Base-by-base conservation (phyloP, 2,797 vertebrate genomes). In the Taeniopygia guttata region DNA sequence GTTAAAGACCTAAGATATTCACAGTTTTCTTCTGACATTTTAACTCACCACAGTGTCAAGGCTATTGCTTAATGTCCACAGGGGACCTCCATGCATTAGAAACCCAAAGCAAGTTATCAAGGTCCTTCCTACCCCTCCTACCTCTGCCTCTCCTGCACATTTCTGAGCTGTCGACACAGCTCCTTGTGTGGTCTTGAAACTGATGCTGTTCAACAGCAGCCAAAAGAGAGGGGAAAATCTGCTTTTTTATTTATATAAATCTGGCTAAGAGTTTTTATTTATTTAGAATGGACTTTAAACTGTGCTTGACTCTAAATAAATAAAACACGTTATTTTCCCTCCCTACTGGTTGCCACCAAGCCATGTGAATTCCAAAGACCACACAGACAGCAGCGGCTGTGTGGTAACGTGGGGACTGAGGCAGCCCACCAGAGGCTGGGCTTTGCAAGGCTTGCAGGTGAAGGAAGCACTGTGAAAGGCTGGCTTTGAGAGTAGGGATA, bases 221-320 rank as follows among this genome's bases (percentile, higher is more conserved):
- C 94, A 74, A 90, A 82, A 95, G 94, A 95, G 84, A 49, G 73
- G 55, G 84, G 79, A 13, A 97, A 97, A 96, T 79, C 94, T 93
- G 96, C 89, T 89, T 97, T 96, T 97, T 97, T 96, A 96, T 97
- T 97, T 97, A 95, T 96, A 96, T 95, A 98, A 96, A 97, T 95
- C 95, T 96, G 95, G 91, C 96, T 97, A 97, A 95, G 96, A 92
- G 95, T 96, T 97, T 96, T 90, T 98, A 97, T 98, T 98, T 98
- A 97, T 98, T 98, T 98, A 97, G 97, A 98, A 97, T 97, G 95
- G 97, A 97, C 94, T 96, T 98, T 97, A 97, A 97, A 97, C 97
- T 97, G 96, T 80, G 95, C 95, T 96, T 93, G 95, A 97, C 96
- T 98, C 96, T 97, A 98, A 98, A 98, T 97, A 98, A 72, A 97